phyloP scores from a whole-genome alignment of 2,888 invertebrate species.

The Graphium colonna region DNA sequence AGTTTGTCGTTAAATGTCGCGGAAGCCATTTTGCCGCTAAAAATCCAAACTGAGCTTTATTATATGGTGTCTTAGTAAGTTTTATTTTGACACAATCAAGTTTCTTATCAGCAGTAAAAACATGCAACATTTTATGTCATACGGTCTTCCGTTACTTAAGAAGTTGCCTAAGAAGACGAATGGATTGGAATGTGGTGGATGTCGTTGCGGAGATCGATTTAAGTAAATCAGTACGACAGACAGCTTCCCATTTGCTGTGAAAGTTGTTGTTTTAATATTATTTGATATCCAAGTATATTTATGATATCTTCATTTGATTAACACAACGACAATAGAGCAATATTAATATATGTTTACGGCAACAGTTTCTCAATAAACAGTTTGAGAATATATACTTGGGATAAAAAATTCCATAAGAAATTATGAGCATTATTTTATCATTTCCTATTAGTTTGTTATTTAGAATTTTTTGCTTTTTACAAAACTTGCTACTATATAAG shows the following conservation, averaged over 20 bases:
- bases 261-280: not conserved
- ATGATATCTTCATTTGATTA: no score
- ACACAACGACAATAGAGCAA: no score
- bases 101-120: conserved; percentile 14
- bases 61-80: conserved; percentile 24
- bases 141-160: not conserved
- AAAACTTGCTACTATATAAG: no score
- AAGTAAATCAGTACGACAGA: not conserved
- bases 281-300: no score
- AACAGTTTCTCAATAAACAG: no score
- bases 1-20: conserved; percentile 36
- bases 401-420: no score
- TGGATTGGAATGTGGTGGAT: not conserved
- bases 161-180: conserved; percentile 4
- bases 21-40: conserved; percentile 48
- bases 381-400: no score
- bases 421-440: no score
- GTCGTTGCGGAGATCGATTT: not conserved
- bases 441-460: no score
- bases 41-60: conserved; percentile 29
- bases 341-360: no score
- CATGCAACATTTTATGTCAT: conserved; percentile 6
- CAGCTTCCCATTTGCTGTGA: not conserved
- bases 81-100: conserved; percentile 12
- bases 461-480: no score